Conservation (phyloP, 2,113 vertebrate species). For the Coturnix japonica region DNA sequence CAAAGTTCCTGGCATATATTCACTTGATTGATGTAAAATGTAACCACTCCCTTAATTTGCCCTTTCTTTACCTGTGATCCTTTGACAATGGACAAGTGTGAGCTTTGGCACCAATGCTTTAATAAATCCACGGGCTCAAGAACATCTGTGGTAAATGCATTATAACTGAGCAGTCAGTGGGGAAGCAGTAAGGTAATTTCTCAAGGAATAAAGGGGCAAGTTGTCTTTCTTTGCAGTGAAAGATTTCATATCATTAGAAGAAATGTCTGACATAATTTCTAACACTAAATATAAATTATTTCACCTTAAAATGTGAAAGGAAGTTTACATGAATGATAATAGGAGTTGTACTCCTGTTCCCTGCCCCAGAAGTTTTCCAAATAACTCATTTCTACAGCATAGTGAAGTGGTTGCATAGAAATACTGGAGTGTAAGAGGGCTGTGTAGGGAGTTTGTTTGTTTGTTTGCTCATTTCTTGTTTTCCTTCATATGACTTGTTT, state of each 20-base stretch:
- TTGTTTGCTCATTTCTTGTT: background rate
- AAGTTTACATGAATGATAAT: background rate
- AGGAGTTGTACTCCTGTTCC: background rate
- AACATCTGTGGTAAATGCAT: background rate
- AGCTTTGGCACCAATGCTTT: background rate
- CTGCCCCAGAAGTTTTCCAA: background rate
- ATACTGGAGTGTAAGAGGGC: background rate
- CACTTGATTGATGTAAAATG: background rate
- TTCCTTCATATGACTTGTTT: background rate
- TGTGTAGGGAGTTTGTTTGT: background rate
- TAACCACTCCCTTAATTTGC: background rate
- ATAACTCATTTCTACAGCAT: background rate
- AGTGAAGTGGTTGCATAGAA: background rate
- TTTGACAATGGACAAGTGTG: background rate
- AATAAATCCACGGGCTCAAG: background rate
- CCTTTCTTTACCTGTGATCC: background rate
- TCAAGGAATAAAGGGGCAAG: background rate
- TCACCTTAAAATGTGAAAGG: background rate
- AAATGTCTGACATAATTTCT: background rate
- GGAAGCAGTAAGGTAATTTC: background rate
- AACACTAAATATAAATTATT: background rate
- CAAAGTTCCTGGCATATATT: background rate
- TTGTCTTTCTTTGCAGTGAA: background rate
- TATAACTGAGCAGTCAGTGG: background rate
- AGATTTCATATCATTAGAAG: background rate